Base-by-base conservation (phyloP, 2,113 vertebrate genomes). In the Passer montanus region DNA sequence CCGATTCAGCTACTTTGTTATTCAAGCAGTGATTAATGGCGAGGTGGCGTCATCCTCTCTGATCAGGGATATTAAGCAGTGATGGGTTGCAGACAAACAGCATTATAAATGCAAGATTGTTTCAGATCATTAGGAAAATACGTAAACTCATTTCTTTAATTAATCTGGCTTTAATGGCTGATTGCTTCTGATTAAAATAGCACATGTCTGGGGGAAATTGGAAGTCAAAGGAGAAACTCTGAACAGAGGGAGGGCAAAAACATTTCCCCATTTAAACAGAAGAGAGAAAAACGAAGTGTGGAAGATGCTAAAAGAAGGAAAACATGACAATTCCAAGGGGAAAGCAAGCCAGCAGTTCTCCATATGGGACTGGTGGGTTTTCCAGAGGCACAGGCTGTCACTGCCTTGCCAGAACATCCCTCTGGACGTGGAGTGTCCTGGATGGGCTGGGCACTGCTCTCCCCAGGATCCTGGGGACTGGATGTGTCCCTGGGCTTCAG, bases 81-180 rank as follows among this genome's bases (percentile, higher is more conserved):
- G 68, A 70, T 66, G 37, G 85, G 72, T 30, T 88, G 52, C 78
- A 90, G 82, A 67, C 67, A 92, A 93, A 69, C 23, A 39, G 50
- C 63, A 58, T 93, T 87, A 58, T 43, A 81, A 84, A 72, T 67
- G 56, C 60, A 75, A 72, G 74, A 67, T 33, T 47, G 41, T 68
- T 93, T 95, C 74, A 75, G 47, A 70, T 78, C 53, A 56, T 82
- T 89, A 82, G 82, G 90, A 87, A 94, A 95, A 76, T 44, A 64
- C 1, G 0, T 39, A 63, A 92, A 86, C 59, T 73, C 53, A 74
- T 92, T 95, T 85, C 41, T 94, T 75, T 74, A 74, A 89, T 91
- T 84, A 87, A 89, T 78, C 50, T 78, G 44, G 41, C 22, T 89
- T 94, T 84, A 74, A 74, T 72, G 62, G n/a, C 37, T 95, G 81